These are phyloP conservation scores for Archocentrus centrarchus DNA, from an alignment of 2,113 vertebrate species.

Conservation along the genomic window DNA sequence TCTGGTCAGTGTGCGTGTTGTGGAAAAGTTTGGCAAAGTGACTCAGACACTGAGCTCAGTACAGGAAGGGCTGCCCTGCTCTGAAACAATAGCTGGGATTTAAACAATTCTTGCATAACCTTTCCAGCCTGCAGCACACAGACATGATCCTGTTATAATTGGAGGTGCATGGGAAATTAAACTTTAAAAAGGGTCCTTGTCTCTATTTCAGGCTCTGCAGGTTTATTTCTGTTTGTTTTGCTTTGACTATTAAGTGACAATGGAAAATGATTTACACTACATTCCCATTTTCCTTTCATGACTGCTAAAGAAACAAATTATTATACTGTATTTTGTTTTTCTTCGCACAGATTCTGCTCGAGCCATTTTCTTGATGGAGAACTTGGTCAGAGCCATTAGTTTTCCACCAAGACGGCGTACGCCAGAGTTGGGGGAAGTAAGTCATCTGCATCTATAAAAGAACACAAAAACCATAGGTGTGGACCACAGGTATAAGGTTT, in stretches of 20 bases:
- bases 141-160: conserved; percentile 23
- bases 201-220: conserved; percentile 4
- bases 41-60: conserved; percentile 37
- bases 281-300: neutral
- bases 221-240: neutral
- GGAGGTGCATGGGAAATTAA: conserved; percentile 17
- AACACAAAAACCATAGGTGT: neutral
- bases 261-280: fast-evolving
- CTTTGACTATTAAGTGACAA: neutral
- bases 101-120: conserved; percentile 70
- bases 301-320: neutral
- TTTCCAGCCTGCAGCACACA: conserved; percentile 37
- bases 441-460: conserved; percentile 27
- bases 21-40: conserved; percentile 31
- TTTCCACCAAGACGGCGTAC: conserved; percentile 54
- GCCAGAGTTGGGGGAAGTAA: conserved; percentile 60
- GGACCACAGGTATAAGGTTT: neutral
- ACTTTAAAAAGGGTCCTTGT: conserved; percentile 15
- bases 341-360: conserved; percentile 38
- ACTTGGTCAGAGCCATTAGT: conserved; percentile 47
- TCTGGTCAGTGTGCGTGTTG: conserved; percentile 17
- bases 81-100: conserved; percentile 76
- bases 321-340: neutral
- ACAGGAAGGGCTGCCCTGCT: conserved; percentile 70
- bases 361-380: conserved; percentile 67